Evolutionary conservation across 2,888 invertebrate species (phyloP).

Genomic region (Latheticus oryzae): DNA sequence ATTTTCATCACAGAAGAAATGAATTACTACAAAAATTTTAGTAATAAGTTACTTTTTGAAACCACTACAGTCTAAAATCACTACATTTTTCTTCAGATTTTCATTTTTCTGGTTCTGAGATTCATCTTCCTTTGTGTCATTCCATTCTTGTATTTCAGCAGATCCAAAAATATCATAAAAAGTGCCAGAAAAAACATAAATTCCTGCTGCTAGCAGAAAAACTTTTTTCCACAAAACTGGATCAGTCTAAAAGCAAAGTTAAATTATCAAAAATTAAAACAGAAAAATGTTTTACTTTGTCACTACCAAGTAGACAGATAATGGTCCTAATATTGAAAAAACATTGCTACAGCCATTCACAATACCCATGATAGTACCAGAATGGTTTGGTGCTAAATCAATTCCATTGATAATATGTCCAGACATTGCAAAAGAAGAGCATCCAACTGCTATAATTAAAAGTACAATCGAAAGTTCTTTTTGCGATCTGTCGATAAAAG

Average conservation of each 20-base stretch:
- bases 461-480: slow-evolving; percentile 71
- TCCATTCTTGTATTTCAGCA: slow-evolving; percentile 75
- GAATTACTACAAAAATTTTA: no score
- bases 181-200: slow-evolving; percentile 75
- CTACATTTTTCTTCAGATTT: no score
- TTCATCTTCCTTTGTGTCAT: slow-evolving; percentile 53
- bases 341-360: slow-evolving; percentile 81
- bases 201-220: slow-evolving; percentile 75
- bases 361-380: slow-evolving; percentile 84
- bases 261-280: slow-evolving; percentile 1
- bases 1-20: no score
- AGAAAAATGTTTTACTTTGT: slow-evolving; percentile 69
- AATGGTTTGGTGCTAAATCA: slow-evolving; percentile 84
- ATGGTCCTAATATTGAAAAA: slow-evolving; percentile 80
- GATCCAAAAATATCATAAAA: slow-evolving; percentile 75
- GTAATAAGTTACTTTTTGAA: no score
- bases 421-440: slow-evolving; percentile 74
- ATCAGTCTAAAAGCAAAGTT: slow-evolving; percentile 55
- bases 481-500: slow-evolving; percentile 69
- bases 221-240: slow-evolving; percentile 75
- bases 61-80: no score
- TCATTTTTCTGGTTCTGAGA: no score
- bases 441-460: slow-evolving; percentile 75
- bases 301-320: slow-evolving; percentile 76
- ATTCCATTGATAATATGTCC: slow-evolving; percentile 83